Conservation (phyloP, 2,113 vertebrate genomes). For the Lontra canadensis region DNA sequence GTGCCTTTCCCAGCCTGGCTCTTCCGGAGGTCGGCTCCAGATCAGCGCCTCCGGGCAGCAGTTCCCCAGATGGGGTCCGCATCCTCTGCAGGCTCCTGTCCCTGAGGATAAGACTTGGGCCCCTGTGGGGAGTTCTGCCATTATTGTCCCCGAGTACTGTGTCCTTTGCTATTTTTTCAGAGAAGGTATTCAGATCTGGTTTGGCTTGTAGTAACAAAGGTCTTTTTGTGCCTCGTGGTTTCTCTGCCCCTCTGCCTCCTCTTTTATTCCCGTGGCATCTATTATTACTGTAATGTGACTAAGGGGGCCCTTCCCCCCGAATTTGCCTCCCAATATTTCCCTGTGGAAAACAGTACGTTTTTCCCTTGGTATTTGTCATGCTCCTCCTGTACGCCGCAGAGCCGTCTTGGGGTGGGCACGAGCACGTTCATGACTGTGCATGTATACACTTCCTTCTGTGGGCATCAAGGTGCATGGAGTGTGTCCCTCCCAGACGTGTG, state of each 20-base stretch:
- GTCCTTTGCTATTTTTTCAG: background rate
- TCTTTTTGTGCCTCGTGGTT: background rate
- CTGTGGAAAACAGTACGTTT: background rate
- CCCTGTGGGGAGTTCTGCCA: background rate
- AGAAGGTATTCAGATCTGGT: constrained; percentile 29
- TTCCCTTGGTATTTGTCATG: background rate
- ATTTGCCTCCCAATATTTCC: background rate
- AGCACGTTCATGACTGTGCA: accelerated
- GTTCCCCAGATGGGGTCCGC: too few relatives aligned
- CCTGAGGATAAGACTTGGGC: background rate
- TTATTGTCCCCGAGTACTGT: too few relatives aligned
- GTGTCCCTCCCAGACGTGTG: accelerated
- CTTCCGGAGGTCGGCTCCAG: too few relatives aligned
- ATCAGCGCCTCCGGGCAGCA: too few relatives aligned
- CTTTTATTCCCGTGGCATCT: background rate
- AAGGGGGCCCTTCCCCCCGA: background rate
- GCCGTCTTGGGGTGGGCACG: background rate
- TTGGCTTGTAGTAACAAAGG: background rate
- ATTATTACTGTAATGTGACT: background rate
- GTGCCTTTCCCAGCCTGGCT: background rate
- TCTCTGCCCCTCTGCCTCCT: background rate
- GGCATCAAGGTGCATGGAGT: background rate
- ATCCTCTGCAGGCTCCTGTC: accelerated
- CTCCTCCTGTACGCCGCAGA: background rate
- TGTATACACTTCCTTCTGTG: accelerated